Evolutionary conservation across 2,888 invertebrate species (phyloP).

Genomic region (Dryadula phaetusa): DNA sequence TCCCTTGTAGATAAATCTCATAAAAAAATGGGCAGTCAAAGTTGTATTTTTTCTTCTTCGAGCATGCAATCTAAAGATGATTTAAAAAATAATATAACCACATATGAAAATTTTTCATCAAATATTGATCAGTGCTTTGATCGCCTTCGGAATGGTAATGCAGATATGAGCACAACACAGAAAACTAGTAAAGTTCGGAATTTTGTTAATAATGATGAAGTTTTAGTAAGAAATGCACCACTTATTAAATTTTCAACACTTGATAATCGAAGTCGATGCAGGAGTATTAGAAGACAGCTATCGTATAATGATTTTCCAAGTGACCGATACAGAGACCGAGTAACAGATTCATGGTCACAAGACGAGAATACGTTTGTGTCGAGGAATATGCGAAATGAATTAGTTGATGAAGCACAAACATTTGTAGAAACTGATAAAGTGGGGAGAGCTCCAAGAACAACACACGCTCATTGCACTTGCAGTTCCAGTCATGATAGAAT

Average conservation of each 20-base stretch:
- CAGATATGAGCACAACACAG: constrained; percentile 59
- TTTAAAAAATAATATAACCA: constrained; percentile 63
- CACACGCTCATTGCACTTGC: constrained; percentile 74
- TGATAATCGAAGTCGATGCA: constrained; percentile 78
- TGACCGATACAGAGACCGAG: constrained; percentile 71
- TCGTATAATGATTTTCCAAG: constrained; percentile 81
- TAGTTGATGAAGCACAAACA: constrained; percentile 69
- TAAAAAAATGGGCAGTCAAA: constrained; percentile 75
- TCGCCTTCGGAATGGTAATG: constrained; percentile 66
- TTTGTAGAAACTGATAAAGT: constrained; percentile 71
- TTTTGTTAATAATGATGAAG: constrained; percentile 74
- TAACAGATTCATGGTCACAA: constrained; percentile 67
- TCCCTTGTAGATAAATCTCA: constrained; percentile 77
- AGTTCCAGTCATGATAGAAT: constrained; percentile 65
- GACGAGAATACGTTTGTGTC: constrained; percentile 67
- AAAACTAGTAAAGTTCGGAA: constrained; percentile 74
- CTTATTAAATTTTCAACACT: constrained; percentile 77
- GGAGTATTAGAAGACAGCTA: constrained; percentile 78
- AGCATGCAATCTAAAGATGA: constrained; percentile 73
- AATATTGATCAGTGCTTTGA: constrained; percentile 81
- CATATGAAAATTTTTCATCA: constrained; percentile 79
- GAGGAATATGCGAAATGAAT: constrained; percentile 66
- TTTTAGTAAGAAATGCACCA: constrained; percentile 65
- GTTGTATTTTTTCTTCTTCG: constrained; percentile 72
- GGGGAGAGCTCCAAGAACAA: constrained; percentile 58